phyloP scores from a whole-genome alignment of 1,140 invertebrate genomes.

The Cyclina sinensis region DNA sequence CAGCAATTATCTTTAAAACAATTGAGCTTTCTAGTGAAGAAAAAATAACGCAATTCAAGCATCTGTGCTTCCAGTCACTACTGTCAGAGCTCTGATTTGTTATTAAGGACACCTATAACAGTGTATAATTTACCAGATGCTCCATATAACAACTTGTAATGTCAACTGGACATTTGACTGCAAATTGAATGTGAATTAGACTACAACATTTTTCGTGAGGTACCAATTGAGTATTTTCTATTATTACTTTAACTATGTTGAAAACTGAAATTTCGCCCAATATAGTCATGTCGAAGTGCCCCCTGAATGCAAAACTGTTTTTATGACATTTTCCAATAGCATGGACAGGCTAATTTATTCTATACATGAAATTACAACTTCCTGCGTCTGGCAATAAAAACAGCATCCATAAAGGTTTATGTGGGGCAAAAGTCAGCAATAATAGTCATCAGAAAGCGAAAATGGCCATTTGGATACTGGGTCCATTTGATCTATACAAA shows the following conservation, averaged over 20 bases:
- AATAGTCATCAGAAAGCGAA: constrained; percentile 1
- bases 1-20: no score
- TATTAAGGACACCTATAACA: no score
- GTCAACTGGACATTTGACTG: not conserved
- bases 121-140: no score
- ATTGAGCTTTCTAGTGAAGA: no score
- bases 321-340: constrained; percentile 42
- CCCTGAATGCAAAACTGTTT: not conserved
- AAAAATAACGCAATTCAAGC: no score
- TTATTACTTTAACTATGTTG: not conserved
- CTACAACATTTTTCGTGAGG: not conserved
- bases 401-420: constrained; percentile 52
- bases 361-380: constrained; percentile 45
- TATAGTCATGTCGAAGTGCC: not conserved
- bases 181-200: not conserved
- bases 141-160: not conserved
- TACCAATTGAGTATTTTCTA: not conserved
- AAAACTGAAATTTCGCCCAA: not conserved
- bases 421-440: constrained; percentile 2
- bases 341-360: not conserved
- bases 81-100: no score
- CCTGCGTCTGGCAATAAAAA: constrained; percentile 16
- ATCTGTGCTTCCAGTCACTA: no score
- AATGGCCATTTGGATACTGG: constrained; percentile 17
- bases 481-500: constrained; percentile 47